These are phyloP conservation scores for Drosophila maculinotata DNA, from an alignment of 2,888 invertebrate species.

Conservation along the genomic window DNA sequence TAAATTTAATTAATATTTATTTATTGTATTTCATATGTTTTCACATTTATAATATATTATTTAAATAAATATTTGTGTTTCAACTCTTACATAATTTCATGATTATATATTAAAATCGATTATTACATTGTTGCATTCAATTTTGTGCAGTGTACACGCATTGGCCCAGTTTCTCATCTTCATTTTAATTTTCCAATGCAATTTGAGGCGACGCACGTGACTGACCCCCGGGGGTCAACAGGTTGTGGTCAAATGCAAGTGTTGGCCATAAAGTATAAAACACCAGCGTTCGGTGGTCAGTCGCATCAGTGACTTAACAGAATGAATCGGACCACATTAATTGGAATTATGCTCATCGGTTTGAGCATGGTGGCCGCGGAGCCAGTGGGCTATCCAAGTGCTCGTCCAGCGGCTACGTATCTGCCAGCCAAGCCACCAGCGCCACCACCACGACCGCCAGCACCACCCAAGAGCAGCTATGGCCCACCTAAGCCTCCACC, in stretches of 20 bases:
- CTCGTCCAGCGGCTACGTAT: slow-evolving; percentile 52
- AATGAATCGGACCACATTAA: slow-evolving; percentile 50
- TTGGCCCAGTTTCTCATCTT: slow-evolving; percentile 60
- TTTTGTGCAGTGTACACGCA: slow-evolving; percentile 55
- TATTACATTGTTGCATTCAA: background rate
- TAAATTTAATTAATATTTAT: background rate
- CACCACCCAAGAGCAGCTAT: slow-evolving; percentile 51
- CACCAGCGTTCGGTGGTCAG: slow-evolving; percentile 3
- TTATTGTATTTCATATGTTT: background rate
- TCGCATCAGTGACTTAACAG: slow-evolving; percentile 28
- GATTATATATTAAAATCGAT: too few species aligned
- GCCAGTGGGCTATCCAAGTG: slow-evolving; percentile 77
- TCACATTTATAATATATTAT: background rate
- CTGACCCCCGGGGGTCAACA: slow-evolving; percentile 43
- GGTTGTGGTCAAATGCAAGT: slow-evolving; percentile 56
- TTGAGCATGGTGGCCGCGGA: slow-evolving; percentile 32
- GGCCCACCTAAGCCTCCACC: slow-evolving; percentile 39
- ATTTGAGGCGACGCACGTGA: slow-evolving; percentile 53
- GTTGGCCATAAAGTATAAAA: slow-evolving; percentile 63
- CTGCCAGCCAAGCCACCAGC: slow-evolving; percentile 44
- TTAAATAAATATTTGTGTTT: background rate
- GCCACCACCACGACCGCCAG: slow-evolving; percentile 31
- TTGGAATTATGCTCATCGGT: slow-evolving; percentile 15
- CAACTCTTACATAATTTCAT: too few species aligned
- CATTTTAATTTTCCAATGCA: slow-evolving; percentile 36